Conservation (phyloP, 2,113 vertebrate species). For the Silurus meridionalis region DNA sequence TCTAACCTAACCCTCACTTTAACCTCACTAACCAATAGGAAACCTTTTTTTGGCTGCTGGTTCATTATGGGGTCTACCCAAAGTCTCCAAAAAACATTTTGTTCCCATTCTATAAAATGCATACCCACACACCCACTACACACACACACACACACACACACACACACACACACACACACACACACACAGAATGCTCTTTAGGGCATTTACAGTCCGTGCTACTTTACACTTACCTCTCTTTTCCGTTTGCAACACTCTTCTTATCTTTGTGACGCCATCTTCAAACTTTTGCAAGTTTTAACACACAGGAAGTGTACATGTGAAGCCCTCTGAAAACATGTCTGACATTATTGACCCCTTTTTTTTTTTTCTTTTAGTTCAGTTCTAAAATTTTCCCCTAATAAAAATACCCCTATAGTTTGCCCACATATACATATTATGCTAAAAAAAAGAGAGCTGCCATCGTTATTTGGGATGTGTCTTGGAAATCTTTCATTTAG, state of each 20-base stretch:
- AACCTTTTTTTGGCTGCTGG: background rate
- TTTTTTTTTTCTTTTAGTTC: too few species aligned
- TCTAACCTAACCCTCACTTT: too few species aligned
- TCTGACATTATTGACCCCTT: background rate
- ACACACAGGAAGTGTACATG: constrained; percentile 1
- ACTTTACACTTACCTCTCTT: background rate
- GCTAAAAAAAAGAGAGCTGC: too few species aligned
- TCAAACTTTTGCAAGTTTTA: background rate
- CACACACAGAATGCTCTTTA: background rate
- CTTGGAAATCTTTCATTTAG: too few species aligned
- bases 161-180: background rate
- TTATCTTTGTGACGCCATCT: background rate
- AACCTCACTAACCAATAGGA: background rate
- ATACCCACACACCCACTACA: too few species aligned
- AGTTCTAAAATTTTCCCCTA: too few species aligned
- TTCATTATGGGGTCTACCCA: background rate
- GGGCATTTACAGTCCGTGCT: background rate
- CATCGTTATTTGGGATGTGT: too few species aligned
- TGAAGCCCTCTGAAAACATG: background rate
- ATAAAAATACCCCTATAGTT: too few species aligned
- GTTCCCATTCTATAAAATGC: too few species aligned
- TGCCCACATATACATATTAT: too few species aligned
- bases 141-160: too few species aligned
- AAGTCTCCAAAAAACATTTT: too few species aligned
- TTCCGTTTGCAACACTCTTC: background rate